These are phyloP conservation scores for Damaliscus lunatus DNA, from an alignment of 2,113 vertebrate genomes.

Conservation along the genomic window DNA sequence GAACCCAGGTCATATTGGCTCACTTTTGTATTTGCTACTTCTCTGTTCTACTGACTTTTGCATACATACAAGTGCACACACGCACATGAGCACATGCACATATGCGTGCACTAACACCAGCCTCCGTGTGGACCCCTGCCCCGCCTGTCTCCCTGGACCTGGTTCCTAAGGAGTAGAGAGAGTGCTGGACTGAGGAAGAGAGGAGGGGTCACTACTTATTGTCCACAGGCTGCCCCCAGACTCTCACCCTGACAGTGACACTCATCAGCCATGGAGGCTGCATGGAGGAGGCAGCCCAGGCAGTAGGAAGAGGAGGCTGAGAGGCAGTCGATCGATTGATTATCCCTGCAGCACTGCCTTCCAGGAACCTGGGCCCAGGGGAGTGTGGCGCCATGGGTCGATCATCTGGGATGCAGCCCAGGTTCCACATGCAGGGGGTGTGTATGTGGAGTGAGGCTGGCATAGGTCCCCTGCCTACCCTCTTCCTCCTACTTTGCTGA, in stretches of 20 bases:
- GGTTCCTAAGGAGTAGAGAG: background rate
- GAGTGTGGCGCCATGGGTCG: background rate
- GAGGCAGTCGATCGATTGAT: background rate
- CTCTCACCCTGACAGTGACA: background rate
- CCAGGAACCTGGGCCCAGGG: slow-evolving; percentile 42
- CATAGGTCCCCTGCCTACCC: background rate
- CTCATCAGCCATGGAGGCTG: background rate
- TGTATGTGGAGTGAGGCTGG: background rate
- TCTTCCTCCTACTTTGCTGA: background rate
- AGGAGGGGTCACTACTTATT: background rate
- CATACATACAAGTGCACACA: no score
- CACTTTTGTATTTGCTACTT: background rate
- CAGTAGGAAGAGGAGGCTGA: background rate
- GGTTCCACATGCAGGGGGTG: accelerated
- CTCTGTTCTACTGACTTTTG: background rate
- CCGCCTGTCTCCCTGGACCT: background rate
- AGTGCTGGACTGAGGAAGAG: background rate
- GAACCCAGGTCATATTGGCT: background rate
- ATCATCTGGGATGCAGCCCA: slow-evolving; percentile 28
- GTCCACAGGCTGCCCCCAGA: background rate
- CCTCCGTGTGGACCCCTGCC: background rate
- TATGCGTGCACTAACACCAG: accelerated
- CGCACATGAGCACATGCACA: accelerated
- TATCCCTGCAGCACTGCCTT: background rate
- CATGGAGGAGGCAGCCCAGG: slow-evolving; percentile 15